Evolutionary conservation across 37 sponge, comb jelly and placozoan species (phyloP).

Genomic region (Aplysina aerophoba): DNA sequence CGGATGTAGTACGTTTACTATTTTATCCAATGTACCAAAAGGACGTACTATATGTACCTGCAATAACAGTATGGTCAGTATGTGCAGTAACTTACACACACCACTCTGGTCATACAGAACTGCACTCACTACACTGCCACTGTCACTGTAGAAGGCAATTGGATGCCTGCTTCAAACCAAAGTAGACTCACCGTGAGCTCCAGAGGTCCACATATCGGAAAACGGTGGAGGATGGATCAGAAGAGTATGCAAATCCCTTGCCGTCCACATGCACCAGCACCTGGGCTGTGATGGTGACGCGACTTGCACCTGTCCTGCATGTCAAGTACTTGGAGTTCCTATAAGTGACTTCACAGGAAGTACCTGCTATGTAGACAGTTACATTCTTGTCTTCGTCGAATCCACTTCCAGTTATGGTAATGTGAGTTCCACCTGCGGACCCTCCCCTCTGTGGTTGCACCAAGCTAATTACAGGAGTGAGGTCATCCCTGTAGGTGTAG

Average conservation of each 20-base stretch:
- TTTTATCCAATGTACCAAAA: no score
- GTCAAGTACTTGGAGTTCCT: constrained; percentile 50
- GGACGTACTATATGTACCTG: no score
- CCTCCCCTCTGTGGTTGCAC: constrained; percentile 86
- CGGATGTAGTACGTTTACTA: no score
- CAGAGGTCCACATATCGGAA: constrained; percentile 79
- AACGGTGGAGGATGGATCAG: constrained; percentile 14
- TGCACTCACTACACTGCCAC: no score
- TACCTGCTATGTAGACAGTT: constrained; percentile 60
- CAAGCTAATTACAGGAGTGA: constrained; percentile 68
- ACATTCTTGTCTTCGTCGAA: constrained; percentile 60
- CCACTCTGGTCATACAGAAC: no score
- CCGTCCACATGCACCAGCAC: constrained; percentile 76
- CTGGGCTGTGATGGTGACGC: constrained; percentile 52
- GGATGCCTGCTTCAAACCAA: no score
- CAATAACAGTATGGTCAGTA: no score
- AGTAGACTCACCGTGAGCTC: constrained; percentile 49
- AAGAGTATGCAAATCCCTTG: constrained; percentile 67
- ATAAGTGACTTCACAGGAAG: constrained; percentile 52
- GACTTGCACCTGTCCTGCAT: constrained; percentile 75
- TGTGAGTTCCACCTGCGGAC: constrained; percentile 75
- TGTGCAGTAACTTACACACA: no score
- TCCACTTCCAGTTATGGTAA: constrained; percentile 81
- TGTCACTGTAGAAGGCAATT: no score
- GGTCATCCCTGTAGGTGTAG: constrained; percentile 56